Base-by-base conservation (phyloP, 2,888 invertebrate genomes). In the Drosophila greeni region DNA sequence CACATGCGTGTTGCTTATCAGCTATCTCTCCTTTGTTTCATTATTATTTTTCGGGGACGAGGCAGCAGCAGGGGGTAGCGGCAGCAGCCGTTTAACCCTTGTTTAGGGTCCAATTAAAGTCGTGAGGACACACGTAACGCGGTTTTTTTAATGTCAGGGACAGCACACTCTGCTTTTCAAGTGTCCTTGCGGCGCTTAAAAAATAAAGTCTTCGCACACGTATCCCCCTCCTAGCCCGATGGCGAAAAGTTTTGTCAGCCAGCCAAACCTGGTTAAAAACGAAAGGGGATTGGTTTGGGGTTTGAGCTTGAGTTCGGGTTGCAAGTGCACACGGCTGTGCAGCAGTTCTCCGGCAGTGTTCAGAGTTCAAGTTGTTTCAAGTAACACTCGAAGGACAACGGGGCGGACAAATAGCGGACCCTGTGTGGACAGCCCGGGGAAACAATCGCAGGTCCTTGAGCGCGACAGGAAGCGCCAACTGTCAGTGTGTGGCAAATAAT, bases 401-500 rank as follows among this genome's bases (percentile, higher is more conserved):
- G 59, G 59, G 56, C 61, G 57, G 56, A 64, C 75, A 36, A 62
- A 62, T 42, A 75, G 56, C 69, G 52, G 43, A 60, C 76, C 74
- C 59, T 70, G 56, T 70, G 62, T 72, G 74, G 70, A 67, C 61
- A 60, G 40, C 14, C 29, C 20, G 14, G 59, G 54, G 33, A 48
- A 61, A 39, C 39, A 52, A 55, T 62, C 31, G 42, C 26, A 11
- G 49, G 47, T 34, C 57, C 49, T 60, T 40, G 62, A 59, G 20
- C 36, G 34, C 53, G 23, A 45, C 68, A 56, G 82, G 80, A 80
- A 82, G 66, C 72, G 72, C 73, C 72, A 72, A 62, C 80, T 82
- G 83, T 82, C 77, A 77, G 66, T 80, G 60, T 78, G 83, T 81
- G 83, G 83, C 83, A 83, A 80, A 76, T 83, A 80, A 83, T 83